Evolutionary conservation across 2,113 vertebrate genomes (phyloP).

Genomic region (Mohoua ochrocephala): DNA sequence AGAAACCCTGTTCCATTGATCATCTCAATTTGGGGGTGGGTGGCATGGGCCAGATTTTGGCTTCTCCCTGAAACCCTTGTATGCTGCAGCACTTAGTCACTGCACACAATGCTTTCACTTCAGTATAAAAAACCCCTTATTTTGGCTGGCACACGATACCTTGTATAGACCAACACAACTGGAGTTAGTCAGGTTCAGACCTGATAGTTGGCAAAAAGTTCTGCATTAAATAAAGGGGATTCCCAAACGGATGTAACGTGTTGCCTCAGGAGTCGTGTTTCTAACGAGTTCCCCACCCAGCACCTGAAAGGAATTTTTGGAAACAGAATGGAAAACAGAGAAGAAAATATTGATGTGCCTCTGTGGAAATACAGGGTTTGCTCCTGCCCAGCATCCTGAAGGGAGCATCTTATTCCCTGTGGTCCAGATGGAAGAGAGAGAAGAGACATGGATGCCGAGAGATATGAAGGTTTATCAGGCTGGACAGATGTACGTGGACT

Average conservation of each 20-base stretch:
- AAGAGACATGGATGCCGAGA: background rate
- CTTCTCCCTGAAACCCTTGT: background rate
- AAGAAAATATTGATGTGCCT: background rate
- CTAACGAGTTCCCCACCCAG: background rate
- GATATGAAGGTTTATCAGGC: background rate
- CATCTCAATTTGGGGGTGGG: too few species aligned
- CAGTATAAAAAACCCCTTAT: background rate
- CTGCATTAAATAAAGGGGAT: background rate
- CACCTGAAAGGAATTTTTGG: background rate
- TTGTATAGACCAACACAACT: background rate
- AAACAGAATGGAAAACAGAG: background rate
- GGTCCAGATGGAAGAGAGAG: background rate
- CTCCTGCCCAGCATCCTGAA: background rate
- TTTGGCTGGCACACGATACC: background rate
- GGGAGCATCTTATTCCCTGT: background rate
- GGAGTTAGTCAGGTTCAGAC: background rate
- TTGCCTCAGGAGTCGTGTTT: background rate
- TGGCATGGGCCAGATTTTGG: background rate
- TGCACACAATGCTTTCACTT: background rate
- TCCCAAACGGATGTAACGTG: background rate
- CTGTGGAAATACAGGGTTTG: background rate
- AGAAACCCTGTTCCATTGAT: background rate
- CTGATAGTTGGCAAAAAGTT: background rate
- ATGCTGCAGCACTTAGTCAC: background rate
- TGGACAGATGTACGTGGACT: accelerated